Base-by-base conservation (phyloP, 2,113 vertebrate species). In the Morone saxatilis region DNA sequence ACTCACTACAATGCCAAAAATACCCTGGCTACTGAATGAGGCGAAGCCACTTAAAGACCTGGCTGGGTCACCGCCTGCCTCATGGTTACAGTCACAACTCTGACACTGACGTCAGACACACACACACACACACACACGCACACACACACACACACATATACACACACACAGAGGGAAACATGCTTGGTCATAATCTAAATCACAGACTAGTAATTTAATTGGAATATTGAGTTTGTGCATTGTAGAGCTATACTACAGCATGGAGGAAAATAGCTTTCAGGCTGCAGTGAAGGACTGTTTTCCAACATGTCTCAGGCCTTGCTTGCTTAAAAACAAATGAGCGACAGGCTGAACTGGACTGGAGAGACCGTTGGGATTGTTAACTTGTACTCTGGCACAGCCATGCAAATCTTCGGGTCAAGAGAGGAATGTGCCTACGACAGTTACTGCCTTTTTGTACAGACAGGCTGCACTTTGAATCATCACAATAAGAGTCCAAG, bases 31-130 rank as follows among this genome's bases (percentile, higher is more conserved):
- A 47, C 80, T 87, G 88, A 91, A 78, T 77, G 85, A 90, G 78
- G 78, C 16, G 54, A 85, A 84, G 87, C 86, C 82, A 89, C 90
- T 91, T 86, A 88, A 89, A 82, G 91, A 89, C 82, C 88, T 89
- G 86, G 84, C 84, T 69, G 78, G 83, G 80, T 88, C 88, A 87
- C 57, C 50, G 88, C 16, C 86, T 72, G 80, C 81, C 90, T 91
- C 85, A 83, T 68, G 83, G 85, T 76, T 50, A 45, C 48, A 87
- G 84, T 84, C 86, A 83, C 78, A 83, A 87, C 73, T 60, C 74
- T 67, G 56, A 91, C 80, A 59, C 54, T 70, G 80, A 87, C 60
- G 61, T 80, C 77, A 73, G 3, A 70, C 67, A 45, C 47, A 20
- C 25, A 16, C 48, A 51, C 47, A 19, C 51, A 53, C 20, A 36